Percentiles rank a stretch among this genome's conserved stretches.
These are phyloP conservation scores for Drosophila arawakana DNA, from an alignment of 1,140 invertebrate species.

Conservation along the genomic window DNA sequence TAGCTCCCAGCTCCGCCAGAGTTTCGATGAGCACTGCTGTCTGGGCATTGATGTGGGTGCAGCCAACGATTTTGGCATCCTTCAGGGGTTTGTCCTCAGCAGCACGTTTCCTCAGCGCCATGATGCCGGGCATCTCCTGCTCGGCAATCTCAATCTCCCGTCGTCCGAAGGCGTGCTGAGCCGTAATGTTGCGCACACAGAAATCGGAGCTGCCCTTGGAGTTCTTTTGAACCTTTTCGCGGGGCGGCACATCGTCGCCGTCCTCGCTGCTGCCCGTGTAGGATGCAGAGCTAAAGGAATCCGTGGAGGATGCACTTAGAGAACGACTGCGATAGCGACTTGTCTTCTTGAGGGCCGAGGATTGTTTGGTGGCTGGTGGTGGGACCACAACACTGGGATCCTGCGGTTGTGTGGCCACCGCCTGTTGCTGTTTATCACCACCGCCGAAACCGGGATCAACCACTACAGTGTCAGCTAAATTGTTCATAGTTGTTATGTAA, in stretches of 20 bases:
- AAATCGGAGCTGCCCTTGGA: slow-evolving; percentile 93
- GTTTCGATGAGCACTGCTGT: slow-evolving; percentile 98
- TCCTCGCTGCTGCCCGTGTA: slow-evolving; percentile 96
- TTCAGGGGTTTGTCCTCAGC: slow-evolving; percentile 97
- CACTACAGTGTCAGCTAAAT: slow-evolving; percentile 74
- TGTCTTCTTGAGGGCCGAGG: slow-evolving; percentile 92
- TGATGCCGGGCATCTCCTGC: slow-evolving; percentile 98
- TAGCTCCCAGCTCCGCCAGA: slow-evolving; percentile 94
- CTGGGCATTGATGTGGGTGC: slow-evolving; percentile 99
- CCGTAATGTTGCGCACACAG: slow-evolving; percentile 95
- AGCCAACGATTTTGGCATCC: slow-evolving; percentile 98
- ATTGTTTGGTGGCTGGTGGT: slow-evolving; percentile 85
- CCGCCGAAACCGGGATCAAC: slow-evolving; percentile 82
- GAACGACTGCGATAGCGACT: slow-evolving; percentile 94
- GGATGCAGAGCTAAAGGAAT: slow-evolving; percentile 96
- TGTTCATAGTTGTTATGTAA: slow-evolving; percentile 80
- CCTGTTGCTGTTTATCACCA: slow-evolving; percentile 74
- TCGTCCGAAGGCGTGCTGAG: slow-evolving; percentile 96
- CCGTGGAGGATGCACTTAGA: slow-evolving; percentile 96
- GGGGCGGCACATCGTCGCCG: slow-evolving; percentile 90
- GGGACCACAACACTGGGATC: slow-evolving; percentile 76
- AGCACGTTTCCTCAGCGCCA: slow-evolving; percentile 95
- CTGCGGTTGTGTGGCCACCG: slow-evolving; percentile 57
- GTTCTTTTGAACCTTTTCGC: slow-evolving; percentile 93
- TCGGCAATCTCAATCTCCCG: slow-evolving; percentile 99